Evolutionary conservation across 1,140 invertebrate genomes (phyloP).

Genomic region (Ceratosolen solmsi): DNA sequence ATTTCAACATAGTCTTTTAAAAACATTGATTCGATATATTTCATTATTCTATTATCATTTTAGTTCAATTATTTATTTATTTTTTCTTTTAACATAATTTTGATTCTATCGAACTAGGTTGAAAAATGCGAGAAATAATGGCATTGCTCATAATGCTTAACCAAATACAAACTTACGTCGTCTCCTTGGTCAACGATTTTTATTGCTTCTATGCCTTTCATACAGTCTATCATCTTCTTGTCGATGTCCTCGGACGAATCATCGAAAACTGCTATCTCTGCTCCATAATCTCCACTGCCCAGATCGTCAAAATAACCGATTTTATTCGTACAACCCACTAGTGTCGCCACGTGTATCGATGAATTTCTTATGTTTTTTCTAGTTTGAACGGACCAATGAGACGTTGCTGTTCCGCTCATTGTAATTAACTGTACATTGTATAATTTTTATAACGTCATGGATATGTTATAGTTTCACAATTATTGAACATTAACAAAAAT

Average conservation of each 20-base stretch:
- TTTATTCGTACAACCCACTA: slow-evolving; percentile 48
- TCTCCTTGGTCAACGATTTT: slow-evolving; percentile 1
- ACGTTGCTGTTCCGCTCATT: slow-evolving; percentile 74
- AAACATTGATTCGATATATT: too few relatives aligned
- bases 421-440: slow-evolving; percentile 63
- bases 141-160: too few relatives aligned
- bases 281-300: slow-evolving; percentile 31
- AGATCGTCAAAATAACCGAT: not conserved
- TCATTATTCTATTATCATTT: too few relatives aligned
- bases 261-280: slow-evolving; percentile 22
- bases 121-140: too few relatives aligned
- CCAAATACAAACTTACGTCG: slow-evolving; percentile 15
- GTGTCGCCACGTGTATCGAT: slow-evolving; percentile 50
- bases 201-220: slow-evolving; percentile 49
- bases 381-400: slow-evolving; percentile 58
- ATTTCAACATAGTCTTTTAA: too few relatives aligned
- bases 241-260: slow-evolving; percentile 20
- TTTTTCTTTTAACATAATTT: too few relatives aligned
- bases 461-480: too few relatives aligned
- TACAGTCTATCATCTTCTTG: slow-evolving; percentile 57
- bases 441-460: too few relatives aligned
- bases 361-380: slow-evolving; percentile 41
- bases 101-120: too few relatives aligned
- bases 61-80: too few relatives aligned
- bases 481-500: too few relatives aligned